Evolutionary conservation across 2,113 vertebrate genomes (phyloP).

Genomic region (Neogobius melanostomus): DNA sequence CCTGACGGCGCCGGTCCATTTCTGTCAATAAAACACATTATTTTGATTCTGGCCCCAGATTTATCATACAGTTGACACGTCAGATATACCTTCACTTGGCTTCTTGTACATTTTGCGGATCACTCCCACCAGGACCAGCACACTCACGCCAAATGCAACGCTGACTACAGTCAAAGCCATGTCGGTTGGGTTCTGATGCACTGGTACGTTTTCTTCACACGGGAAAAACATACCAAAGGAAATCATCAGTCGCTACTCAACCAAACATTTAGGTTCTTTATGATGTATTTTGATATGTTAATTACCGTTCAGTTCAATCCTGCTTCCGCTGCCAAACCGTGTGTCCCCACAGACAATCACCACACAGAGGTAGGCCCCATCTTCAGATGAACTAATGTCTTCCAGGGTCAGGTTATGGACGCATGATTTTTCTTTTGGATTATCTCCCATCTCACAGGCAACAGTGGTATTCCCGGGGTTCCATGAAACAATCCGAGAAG

Average conservation of each 20-base stretch:
- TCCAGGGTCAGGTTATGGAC: slow-evolving; percentile 23
- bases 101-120: no score
- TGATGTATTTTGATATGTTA: background rate
- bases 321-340: slow-evolving; percentile 25
- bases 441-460: slow-evolving; percentile 9
- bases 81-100: no score
- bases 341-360: slow-evolving; percentile 44
- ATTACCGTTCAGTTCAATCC: slow-evolving; percentile 17
- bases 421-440: slow-evolving; percentile 9
- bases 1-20: background rate
- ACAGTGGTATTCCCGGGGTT: slow-evolving; percentile 15
- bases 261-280: no score
- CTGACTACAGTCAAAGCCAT: background rate
- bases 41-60: background rate
- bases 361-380: slow-evolving; percentile 44
- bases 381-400: slow-evolving; percentile 27
- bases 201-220: background rate
- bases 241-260: no score
- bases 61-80: no score
- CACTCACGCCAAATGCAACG: no score
- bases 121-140: no score
- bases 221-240: background rate
- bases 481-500: slow-evolving; percentile 26
- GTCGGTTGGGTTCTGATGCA: background rate
- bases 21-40: background rate